These are phyloP conservation scores for Hydropsyche betteni DNA, from an alignment of 2,888 invertebrate genomes.

Conservation along the genomic window DNA sequence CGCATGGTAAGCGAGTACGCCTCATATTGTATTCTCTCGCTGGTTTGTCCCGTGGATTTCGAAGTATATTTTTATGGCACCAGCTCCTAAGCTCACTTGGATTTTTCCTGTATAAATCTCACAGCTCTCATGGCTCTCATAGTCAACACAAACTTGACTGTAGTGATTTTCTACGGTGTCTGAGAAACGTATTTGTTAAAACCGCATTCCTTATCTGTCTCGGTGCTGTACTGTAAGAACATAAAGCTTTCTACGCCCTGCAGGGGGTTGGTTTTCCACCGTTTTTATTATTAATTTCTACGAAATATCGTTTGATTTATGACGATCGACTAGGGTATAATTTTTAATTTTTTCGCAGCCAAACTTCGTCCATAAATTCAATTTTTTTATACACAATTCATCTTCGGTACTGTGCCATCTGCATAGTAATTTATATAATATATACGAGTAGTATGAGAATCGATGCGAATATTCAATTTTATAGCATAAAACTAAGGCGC, in stretches of 20 bases:
- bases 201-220: constrained; percentile 28
- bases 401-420: too few relatives aligned
- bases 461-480: too few relatives aligned
- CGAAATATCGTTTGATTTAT: too few relatives aligned
- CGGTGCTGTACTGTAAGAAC: constrained; percentile 8
- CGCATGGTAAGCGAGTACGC: too few relatives aligned
- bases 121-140: constrained; percentile 4
- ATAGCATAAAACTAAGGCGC: too few relatives aligned
- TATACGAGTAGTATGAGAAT: too few relatives aligned
- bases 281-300: background rate
- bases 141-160: constrained; percentile 5
- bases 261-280: background rate
- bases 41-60: constrained; percentile 2
- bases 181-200: constrained; percentile 17
- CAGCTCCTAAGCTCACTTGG: constrained; percentile 18
- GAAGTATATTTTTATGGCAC: constrained; percentile 19
- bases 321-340: too few relatives aligned
- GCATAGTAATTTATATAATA: too few relatives aligned
- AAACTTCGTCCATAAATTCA: too few relatives aligned
- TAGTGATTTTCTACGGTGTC: constrained; percentile 17
- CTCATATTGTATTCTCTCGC: background rate
- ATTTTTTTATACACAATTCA: too few relatives aligned
- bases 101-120: constrained; percentile 18
- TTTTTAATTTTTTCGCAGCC: too few relatives aligned
- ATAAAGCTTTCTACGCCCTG: background rate